Base-by-base conservation (phyloP, 92 coral and sea anemone species). In the Palythoa caribaeorum region DNA sequence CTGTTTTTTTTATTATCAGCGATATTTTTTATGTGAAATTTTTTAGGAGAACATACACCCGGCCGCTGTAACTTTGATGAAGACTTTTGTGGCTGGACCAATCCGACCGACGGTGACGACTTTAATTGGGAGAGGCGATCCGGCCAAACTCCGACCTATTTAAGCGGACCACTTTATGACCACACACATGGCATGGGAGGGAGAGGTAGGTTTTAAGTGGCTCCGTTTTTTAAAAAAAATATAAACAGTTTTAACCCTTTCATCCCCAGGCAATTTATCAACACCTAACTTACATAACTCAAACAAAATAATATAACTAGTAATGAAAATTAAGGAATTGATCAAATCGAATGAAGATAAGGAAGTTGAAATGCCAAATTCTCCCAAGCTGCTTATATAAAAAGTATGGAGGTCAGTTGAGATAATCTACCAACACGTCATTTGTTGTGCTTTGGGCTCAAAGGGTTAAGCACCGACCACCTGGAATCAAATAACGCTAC, bases 1-100 rank as follows among this genome's bases (percentile, higher is more conserved):
- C n/a, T 57, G 9, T 57, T 17, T 4, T 10, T 13, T 57, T 17
- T 13, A 7, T 3, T 9, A 57, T 0, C 65, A 10, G n/a, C 15
- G 16, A n/a, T 16, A 20, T n/a, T 60, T 8, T 3, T 78, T 11
- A 15, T 4, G 13, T 47, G 51, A 11, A 35, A 60, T 63, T 76
- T 73, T 62, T 4, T 69, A 94, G 98, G 98, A 10, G 78, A 80
- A 44, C 59, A 93, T 8, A 90, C 91, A 9, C 92, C 91, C 1
- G 98, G 98, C 1, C 94, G 98, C 44, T 97, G 99, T 86, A 91
- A 94, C 83, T 97, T 97, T 75, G 99, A 95, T 37, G 53, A 40
- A 5, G 84, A 84, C 51, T 86, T 91, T 9, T 97, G 99, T 62
- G 90, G 94, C 78, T 97, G 99, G 99, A 84, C 52, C 1, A 93